Evolutionary conservation across 2,888 invertebrate species (phyloP), one percentile per base, ranked within the genome.

Genomic region (Ophioninae sp.): DNA sequence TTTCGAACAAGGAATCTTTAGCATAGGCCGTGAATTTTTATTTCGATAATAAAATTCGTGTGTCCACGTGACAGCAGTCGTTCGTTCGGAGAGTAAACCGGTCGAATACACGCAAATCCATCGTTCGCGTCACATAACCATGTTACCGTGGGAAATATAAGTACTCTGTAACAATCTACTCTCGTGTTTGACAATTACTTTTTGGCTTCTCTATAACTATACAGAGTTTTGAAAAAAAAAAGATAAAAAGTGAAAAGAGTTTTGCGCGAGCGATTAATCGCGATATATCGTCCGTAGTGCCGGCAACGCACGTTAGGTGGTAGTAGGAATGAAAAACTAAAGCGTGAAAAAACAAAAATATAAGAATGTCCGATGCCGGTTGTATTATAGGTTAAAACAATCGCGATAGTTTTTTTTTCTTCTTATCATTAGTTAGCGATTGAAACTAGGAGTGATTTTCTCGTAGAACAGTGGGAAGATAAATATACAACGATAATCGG

Each of bases 301-400:
- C n/a, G 41, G 44, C 41, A 72, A 64, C 65, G 65, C 58, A 79
- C 72, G 78, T 64, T 79, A 79, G 78, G 71, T 65, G 78, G 78
- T 72, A 71, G 56, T 71, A 41, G 63, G 23, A 58, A 37, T 44
- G 56, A 76, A 76, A 58, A 22, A 30, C 39, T n/a, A n/a, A 56
- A 51, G 75, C 30, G 74, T 74, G 20, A 59, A 72, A 72, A 77
- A 68, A 77, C 44, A 82, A 86, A 89, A 89, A 90, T 87, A 89
- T 87, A 88, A 90, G 88, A 89, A 89, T 91, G 90, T 88, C 88
- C 88, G 89, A 88, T 89, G 91, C 91, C 91, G 91, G 77, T 90
- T 86, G 86, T 87, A 86, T 90, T 89, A 89, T 91, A 92, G 92
- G 92, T 92, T 92, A 91, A 90, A 88, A 86, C 82, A 87, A 85